Conservation (phyloP, 2,888 invertebrate genomes). For the Corythucha ciliata region DNA sequence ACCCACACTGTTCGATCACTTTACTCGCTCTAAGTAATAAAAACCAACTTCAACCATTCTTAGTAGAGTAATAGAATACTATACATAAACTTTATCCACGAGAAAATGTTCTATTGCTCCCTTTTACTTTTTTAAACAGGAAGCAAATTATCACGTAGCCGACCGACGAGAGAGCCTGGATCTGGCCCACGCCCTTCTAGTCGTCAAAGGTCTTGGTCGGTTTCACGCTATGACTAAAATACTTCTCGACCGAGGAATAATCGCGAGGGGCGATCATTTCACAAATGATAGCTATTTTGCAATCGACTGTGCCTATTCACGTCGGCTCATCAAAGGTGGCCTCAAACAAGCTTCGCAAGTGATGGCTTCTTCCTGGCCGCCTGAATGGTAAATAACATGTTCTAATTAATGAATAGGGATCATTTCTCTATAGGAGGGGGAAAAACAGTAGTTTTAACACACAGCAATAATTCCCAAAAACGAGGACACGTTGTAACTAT, state of each 20-base stretch:
- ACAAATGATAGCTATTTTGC: constrained; percentile 19
- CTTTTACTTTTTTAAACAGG: constrained; percentile 14
- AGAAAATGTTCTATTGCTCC: not conserved
- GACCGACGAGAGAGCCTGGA: constrained; percentile 19
- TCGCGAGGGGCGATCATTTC: constrained; percentile 15
- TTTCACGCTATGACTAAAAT: constrained; percentile 24
- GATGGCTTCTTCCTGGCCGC: constrained; percentile 20
- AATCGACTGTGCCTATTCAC: constrained; percentile 7
- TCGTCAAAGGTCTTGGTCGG: constrained; percentile 18
- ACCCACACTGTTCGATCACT: no score
- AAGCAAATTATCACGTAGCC: constrained; percentile 19
- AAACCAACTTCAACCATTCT: not conserved
- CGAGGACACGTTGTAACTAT: not conserved
- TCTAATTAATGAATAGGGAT: no score
- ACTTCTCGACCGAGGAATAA: constrained; percentile 10
- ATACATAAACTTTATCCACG: no score
- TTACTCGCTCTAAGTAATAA: no score
- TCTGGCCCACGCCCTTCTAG: constrained; percentile 20
- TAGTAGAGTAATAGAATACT: no score
- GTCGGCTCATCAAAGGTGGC: constrained; percentile 16
- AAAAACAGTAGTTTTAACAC: not conserved
- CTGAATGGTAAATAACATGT: constrained; percentile 21
- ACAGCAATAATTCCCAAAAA: not conserved
- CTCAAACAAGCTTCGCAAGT: constrained; percentile 15
- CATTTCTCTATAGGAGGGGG: not conserved